Conservation (phyloP, 1,140 invertebrate genomes). For the Drosophila funebris region DNA sequence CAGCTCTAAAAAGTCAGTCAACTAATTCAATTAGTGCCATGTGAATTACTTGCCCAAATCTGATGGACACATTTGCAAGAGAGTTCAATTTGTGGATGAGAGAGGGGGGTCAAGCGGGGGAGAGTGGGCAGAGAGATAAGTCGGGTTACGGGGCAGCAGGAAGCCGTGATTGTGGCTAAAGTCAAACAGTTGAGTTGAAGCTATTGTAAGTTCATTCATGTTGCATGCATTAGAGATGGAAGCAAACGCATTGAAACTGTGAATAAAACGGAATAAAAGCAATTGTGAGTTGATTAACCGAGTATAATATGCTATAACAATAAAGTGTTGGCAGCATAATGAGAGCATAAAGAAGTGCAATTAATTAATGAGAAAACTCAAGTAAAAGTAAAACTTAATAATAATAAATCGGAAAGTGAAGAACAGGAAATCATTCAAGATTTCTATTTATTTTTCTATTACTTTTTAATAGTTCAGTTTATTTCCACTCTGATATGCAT, state of each 20-base stretch:
- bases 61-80: not conserved
- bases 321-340: not conserved
- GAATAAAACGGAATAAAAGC: not conserved
- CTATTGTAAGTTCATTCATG: conserved; percentile 42
- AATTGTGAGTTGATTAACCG: not conserved
- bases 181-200: conserved; percentile 32
- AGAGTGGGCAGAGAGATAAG: not conserved
- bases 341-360: conserved; percentile 2
- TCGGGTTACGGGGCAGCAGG: too few relatives aligned
- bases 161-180: not conserved
- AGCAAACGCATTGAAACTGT: not conserved
- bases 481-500: not conserved
- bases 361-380: not conserved
- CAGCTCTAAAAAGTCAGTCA: conserved; percentile 65
- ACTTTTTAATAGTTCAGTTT: not conserved
- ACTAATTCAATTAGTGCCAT: conserved; percentile 78
- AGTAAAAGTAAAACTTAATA: not conserved
- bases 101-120: not conserved
- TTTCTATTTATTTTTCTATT: not conserved
- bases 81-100: conserved; percentile 10
- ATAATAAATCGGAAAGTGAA: not conserved
- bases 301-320: not conserved
- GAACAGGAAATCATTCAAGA: not conserved
- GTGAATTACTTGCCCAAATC: conserved; percentile 72
- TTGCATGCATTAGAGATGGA: conserved; percentile 42